phyloP scores from a whole-genome alignment of 30 jellyfish, hydroid and myxozoan species.

The Hydractinia echinata region DNA sequence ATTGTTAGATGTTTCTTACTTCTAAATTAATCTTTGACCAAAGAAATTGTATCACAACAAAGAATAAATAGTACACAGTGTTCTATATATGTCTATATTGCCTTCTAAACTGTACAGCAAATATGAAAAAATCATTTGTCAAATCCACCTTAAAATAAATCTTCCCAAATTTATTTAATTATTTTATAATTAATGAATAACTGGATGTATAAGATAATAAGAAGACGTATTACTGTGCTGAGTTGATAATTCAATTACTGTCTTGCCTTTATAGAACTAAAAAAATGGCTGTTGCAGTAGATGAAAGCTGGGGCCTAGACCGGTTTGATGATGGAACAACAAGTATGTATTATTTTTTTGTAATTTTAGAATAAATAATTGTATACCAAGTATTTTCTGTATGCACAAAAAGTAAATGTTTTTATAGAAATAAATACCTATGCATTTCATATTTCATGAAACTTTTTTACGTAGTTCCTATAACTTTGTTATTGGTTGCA shows the following conservation, averaged over 20 bases:
- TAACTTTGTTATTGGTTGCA: too few species aligned
- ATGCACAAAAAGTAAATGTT: not conserved
- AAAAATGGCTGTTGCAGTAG: constrained; percentile 23
- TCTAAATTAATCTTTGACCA: too few species aligned
- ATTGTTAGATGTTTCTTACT: too few species aligned
- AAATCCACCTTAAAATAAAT: not conserved
- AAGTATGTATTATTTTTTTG: constrained; percentile 16
- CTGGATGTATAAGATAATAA: not conserved
- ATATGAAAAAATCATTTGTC: not conserved
- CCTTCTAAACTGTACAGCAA: too few species aligned
- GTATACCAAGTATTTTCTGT: not conserved
- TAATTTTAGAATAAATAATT: not conserved
- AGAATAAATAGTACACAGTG: too few species aligned
- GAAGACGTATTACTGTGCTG: too few species aligned
- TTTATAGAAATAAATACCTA: not conserved
- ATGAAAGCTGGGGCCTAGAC: constrained; percentile 71
- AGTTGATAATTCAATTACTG: too few species aligned
- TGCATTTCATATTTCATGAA: too few species aligned
- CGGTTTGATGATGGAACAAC: constrained; percentile 69
- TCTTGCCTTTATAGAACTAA: not conserved
- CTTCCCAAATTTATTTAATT: not conserved
- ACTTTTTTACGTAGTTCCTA: too few species aligned
- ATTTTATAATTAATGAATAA: not conserved
- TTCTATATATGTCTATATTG: too few species aligned
- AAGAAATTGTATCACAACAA: too few species aligned